A percentile compares a stretch with the other conserved stretches of the same genome.
Conservation (phyloP, 2,113 vertebrate genomes). For the Malurus alboscapulatus region DNA sequence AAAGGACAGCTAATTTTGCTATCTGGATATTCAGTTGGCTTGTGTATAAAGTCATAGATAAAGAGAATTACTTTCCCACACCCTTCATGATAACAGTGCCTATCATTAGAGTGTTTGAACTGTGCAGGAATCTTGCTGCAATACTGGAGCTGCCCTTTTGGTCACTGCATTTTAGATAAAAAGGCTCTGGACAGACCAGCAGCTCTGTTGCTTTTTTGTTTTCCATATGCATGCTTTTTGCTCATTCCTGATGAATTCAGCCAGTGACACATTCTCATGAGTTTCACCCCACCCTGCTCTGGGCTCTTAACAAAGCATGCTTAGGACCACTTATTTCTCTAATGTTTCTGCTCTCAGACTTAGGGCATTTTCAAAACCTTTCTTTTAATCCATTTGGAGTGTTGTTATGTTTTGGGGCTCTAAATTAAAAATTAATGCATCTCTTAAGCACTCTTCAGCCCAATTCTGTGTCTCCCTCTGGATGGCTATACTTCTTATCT, state of each 20-base stretch:
- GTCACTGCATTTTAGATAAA: neutral
- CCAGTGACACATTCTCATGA: neutral
- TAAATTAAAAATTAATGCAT: neutral
- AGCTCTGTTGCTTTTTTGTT: neutral
- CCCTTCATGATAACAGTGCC: neutral
- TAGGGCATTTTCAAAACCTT: neutral
- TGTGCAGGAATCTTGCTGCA: fast-evolving
- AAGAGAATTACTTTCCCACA: neutral
- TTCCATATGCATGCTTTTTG: neutral
- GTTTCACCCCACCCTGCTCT: neutral
- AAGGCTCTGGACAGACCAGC: neutral
- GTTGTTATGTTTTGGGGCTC: neutral
- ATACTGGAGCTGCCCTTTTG: neutral
- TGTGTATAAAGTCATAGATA: neutral
- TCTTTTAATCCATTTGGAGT: neutral
- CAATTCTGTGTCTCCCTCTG: neutral
- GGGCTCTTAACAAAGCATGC: neutral
- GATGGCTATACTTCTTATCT: neutral
- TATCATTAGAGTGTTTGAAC: neutral
- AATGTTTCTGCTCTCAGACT: neutral
- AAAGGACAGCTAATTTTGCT: neutral
- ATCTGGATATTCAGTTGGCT: neutral
- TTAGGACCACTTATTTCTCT: neutral
- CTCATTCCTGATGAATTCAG: neutral
- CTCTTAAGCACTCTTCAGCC: neutral